These are phyloP conservation scores for Oophaga pumilio DNA, from an alignment of 2,113 vertebrate genomes.

Conservation along the genomic window DNA sequence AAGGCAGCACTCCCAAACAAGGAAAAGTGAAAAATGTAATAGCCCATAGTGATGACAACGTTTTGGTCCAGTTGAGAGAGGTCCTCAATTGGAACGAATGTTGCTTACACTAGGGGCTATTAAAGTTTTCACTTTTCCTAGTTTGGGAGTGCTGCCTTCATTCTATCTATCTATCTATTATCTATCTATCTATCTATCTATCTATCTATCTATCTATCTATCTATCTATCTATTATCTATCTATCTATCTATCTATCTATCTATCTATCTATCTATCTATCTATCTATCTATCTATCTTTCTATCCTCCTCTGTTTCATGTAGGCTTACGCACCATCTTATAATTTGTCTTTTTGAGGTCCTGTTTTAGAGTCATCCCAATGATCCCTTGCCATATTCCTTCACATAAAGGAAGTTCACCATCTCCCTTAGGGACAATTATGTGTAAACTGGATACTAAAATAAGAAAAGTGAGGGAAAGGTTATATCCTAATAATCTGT, in stretches of 20 bases:
- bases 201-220: background rate
- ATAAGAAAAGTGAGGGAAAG: constrained; percentile 89
- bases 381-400: constrained; percentile 78
- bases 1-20: no score
- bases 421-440: constrained; percentile 86
- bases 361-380: constrained; percentile 45
- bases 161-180: background rate
- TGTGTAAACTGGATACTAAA: constrained; percentile 87
- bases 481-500: constrained; percentile 89
- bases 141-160: background rate
- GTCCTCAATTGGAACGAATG: no score
- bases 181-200: background rate
- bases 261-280: constrained; percentile 7
- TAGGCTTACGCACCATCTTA: background rate
- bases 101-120: no score
- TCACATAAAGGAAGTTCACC: constrained; percentile 85
- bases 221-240: background rate
- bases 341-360: constrained; percentile 4
- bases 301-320: background rate
- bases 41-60: no score
- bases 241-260: background rate
- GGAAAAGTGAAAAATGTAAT: no score
- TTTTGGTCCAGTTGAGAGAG: no score
- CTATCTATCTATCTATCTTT: constrained; percentile 24
- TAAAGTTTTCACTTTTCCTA: no score